These are phyloP conservation scores for Thysanoteuthis rhombus DNA, from an alignment of 2,888 invertebrate genomes.

Conservation along the genomic window DNA sequence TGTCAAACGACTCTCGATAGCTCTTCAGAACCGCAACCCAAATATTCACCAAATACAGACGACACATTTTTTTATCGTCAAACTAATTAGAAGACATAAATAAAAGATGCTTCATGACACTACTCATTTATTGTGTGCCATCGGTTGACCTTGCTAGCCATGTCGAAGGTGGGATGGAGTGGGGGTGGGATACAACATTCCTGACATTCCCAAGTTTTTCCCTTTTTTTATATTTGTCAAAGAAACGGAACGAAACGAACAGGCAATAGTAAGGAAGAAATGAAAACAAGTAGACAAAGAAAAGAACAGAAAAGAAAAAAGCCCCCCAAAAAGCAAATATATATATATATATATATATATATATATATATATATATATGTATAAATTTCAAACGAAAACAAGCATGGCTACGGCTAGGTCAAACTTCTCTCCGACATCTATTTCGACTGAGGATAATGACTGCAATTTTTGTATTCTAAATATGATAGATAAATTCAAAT, in stretches of 20 bases:
- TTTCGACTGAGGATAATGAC: too few species aligned
- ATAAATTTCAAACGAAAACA: too few species aligned
- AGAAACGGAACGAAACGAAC: neutral
- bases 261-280: too few species aligned
- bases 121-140: neutral
- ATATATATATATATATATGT: too few species aligned
- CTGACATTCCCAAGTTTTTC: neutral
- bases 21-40: neutral
- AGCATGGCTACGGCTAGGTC: too few species aligned
- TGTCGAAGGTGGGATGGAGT: neutral
- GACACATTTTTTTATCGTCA: neutral
- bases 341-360: too few species aligned
- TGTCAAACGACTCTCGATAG: neutral
- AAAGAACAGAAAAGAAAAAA: too few species aligned
- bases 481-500: too few species aligned
- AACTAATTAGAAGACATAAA: neutral
- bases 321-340: too few species aligned
- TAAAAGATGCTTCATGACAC: neutral
- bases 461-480: too few species aligned
- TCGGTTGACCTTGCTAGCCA: neutral
- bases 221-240: neutral
- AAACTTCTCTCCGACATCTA: too few species aligned
- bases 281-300: too few species aligned
- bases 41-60: neutral
- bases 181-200: neutral